Percentiles rank a stretch among this genome's conserved stretches.
These are phyloP conservation scores for Myiotriccus ornatus DNA, from an alignment of 2,797 vertebrate genomes.

Conservation along the genomic window DNA sequence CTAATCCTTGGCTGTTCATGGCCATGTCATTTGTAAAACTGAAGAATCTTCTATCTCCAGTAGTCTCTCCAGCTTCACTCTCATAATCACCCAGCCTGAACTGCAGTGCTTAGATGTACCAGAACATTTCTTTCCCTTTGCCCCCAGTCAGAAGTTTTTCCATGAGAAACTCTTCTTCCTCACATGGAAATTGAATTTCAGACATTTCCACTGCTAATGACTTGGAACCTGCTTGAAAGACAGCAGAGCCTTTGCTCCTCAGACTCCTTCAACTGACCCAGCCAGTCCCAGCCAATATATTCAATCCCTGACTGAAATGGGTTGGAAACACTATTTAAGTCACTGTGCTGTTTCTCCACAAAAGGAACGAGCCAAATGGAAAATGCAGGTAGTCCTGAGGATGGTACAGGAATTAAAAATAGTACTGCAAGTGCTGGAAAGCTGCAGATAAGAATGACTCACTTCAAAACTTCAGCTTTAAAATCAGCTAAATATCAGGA, in stretches of 20 bases:
- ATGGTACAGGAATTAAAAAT: conserved; percentile 13
- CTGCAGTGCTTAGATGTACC: not conserved
- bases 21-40: not conserved
- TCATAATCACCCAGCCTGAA: not conserved
- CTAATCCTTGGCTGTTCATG: not conserved
- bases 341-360: not conserved
- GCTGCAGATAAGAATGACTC: conserved; percentile 35
- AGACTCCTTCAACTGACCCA: not conserved
- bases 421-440: conserved; percentile 22
- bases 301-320: not conserved
- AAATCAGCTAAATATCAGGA: conserved; percentile 3
- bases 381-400: conserved; percentile 28
- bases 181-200: not conserved
- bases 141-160: not conserved
- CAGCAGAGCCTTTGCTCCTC: not conserved
- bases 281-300: not conserved
- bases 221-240: not conserved
- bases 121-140: not conserved
- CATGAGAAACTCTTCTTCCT: not conserved
- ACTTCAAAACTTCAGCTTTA: not conserved
- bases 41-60: not conserved
- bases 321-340: not conserved
- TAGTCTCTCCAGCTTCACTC: not conserved
- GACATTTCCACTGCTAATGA: not conserved
- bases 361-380: not conserved